Base-by-base conservation (phyloP, 1,140 invertebrate species). In the Halictus rubicundus region DNA sequence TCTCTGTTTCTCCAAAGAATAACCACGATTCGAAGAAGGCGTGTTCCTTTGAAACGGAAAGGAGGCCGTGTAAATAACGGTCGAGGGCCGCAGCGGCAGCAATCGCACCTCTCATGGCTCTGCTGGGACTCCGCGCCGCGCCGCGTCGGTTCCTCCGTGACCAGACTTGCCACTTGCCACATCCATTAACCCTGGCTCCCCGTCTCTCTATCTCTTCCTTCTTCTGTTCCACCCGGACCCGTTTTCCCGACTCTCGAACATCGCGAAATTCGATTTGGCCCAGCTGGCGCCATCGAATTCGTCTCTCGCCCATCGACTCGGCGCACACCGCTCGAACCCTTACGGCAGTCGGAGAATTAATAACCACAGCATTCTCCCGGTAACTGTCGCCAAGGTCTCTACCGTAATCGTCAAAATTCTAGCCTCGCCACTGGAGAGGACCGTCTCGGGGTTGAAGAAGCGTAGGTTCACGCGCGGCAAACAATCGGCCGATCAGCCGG, bases 61-160 rank as follows among this genome's bases (percentile, higher is more conserved):
- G 70, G 65, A 86, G 85, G 70, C 75, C 65, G 84, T 87, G 85
- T 83, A 87, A 87, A 87, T 87, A 87, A 87, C 81, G 78, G 60
- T 21, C 25, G 52, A 59, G 71, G 68, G 71, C 64, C 32, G 23
- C 25, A 25, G 2, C 60, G 9, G 3, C 27, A 32, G 21, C 46
- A 76, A 82, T 85, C 73, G 39, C 52, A 68, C 52, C 64, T 80
- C 76, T 86, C 82, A 83, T 68, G 81, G 79, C 65, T 25, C 84
- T 77, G 64, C 59, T 65, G 84, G 74, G 81, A 83, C 76, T 14
- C 68, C 46, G n/a, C 37, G 37, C 37, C 2, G 10, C 27, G 32
- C 32, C 3, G 32, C 32, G 2, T 3, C 32, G 32, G 32, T 75
- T 70, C 71, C 70, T 49, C 49, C 27, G 65, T 72, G 81, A 76